Evolutionary conservation across 1,140 invertebrate genomes (phyloP).

Genomic region (Oryzaephilus surinamensis): DNA sequence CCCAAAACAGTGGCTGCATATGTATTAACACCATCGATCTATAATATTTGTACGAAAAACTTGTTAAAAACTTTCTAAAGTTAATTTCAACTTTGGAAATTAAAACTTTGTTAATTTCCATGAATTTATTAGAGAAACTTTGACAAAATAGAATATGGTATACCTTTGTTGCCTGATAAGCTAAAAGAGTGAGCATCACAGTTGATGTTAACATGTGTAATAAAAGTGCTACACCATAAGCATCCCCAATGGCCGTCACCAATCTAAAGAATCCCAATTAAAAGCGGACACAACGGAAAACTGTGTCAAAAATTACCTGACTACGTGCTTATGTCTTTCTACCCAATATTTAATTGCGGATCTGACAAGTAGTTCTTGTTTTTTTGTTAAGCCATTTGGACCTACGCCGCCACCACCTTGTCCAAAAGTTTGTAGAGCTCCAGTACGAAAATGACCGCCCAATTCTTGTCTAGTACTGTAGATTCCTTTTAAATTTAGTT

Average conservation of each 20-base stretch:
- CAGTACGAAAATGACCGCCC: conserved; percentile 56
- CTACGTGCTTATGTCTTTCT: conserved; percentile 74
- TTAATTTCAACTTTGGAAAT: neutral
- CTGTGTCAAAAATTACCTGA: conserved; percentile 44
- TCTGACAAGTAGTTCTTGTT: conserved; percentile 68
- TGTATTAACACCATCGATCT: conserved; percentile 62
- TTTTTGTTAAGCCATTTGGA: conserved; percentile 67
- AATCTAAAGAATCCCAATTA: conserved; percentile 43
- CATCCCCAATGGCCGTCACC: conserved; percentile 65
- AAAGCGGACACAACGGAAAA: neutral
- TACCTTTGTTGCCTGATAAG: conserved; percentile 78
- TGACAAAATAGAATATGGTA: neutral
- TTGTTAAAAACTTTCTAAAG: neutral
- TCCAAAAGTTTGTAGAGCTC: conserved; percentile 50
- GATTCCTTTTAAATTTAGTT: conserved; percentile 53
- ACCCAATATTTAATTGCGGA: conserved; percentile 83
- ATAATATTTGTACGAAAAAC: too few relatives aligned
- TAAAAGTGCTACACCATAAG: conserved; percentile 66
- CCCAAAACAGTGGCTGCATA: conserved; percentile 66
- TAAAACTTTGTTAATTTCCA: neutral
- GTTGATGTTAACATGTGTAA: conserved; percentile 76
- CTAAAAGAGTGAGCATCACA: conserved; percentile 66
- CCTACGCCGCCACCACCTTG: conserved; percentile 43
- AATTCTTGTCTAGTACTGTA: conserved; percentile 68
- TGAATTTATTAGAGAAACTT: neutral